Conservation (phyloP, 1,140 invertebrate species). For the Macrocentrus cingulum region DNA sequence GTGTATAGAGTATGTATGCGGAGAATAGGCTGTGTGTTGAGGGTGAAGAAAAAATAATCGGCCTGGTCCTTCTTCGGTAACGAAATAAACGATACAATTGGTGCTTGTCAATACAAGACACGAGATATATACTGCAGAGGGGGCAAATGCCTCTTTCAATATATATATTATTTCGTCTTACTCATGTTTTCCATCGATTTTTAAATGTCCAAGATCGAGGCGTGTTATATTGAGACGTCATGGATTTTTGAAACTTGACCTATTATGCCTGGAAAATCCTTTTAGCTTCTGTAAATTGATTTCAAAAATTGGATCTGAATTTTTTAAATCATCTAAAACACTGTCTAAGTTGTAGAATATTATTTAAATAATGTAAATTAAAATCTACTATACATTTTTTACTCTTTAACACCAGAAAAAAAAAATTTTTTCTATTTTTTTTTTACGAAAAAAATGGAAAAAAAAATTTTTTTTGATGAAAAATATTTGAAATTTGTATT, state of each 20-base stretch:
- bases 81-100: slow-evolving; percentile 50
- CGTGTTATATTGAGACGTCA: slow-evolving; percentile 30
- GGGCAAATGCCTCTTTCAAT: slow-evolving; percentile 1
- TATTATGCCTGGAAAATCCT: slow-evolving; percentile 50
- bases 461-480: no score
- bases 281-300: slow-evolving; percentile 14
- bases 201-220: slow-evolving; percentile 10
- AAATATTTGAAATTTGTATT: no score
- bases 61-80: slow-evolving; percentile 24
- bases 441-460: no score
- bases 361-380: no score
- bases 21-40: slow-evolving; percentile 10
- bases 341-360: no score
- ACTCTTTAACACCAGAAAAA: no score
- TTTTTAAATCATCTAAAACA: no score
- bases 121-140: no score
- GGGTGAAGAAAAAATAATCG: slow-evolving; percentile 39
- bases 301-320: no score
- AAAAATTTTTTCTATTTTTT: no score
- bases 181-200: neutral
- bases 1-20: slow-evolving; percentile 22
- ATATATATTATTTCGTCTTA: neutral
- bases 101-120: slow-evolving; percentile 35
- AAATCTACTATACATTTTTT: no score
- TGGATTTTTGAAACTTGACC: slow-evolving; percentile 43